These are phyloP conservation scores for Pseudocheirus occidentalis DNA, from an alignment of 2,797 vertebrate species.

Conservation along the genomic window DNA sequence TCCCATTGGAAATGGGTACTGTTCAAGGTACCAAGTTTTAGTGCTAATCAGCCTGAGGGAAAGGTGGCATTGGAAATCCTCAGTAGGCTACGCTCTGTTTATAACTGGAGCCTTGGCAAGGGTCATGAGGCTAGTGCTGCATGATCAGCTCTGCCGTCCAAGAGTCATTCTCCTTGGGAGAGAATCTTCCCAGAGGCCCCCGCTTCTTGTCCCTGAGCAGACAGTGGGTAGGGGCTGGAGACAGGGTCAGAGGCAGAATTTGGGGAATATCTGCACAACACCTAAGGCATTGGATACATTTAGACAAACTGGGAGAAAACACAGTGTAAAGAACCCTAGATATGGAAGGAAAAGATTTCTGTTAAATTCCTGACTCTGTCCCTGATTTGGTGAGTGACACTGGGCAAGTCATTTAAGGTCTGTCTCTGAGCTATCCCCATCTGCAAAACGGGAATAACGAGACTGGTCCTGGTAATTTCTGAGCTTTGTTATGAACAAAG, in stretches of 20 bases:
- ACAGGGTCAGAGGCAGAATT: neutral
- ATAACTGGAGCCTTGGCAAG: neutral
- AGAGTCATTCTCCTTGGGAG: neutral
- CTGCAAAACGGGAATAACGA: neutral
- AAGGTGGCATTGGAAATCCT: neutral
- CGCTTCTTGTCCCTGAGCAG: neutral
- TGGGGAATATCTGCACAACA: neutral
- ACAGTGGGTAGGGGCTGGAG: neutral
- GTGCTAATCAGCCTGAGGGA: neutral
- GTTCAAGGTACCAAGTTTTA: neutral
- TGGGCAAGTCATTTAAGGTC: neutral
- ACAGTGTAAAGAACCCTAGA: neutral
- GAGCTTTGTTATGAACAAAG: neutral
- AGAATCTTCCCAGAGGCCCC: neutral
- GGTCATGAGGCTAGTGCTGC: neutral
- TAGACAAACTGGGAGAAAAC: neutral
- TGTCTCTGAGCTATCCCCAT: neutral
- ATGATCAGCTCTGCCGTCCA: neutral
- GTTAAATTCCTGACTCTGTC: neutral
- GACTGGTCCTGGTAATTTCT: neutral
- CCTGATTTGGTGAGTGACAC: neutral
- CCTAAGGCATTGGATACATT: neutral
- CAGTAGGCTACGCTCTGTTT: neutral
- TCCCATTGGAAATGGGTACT: neutral
- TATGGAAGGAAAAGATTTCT: neutral